phyloP scores from a whole-genome alignment of 2,888 invertebrate species.

The Pogonocherus hispidulus region DNA sequence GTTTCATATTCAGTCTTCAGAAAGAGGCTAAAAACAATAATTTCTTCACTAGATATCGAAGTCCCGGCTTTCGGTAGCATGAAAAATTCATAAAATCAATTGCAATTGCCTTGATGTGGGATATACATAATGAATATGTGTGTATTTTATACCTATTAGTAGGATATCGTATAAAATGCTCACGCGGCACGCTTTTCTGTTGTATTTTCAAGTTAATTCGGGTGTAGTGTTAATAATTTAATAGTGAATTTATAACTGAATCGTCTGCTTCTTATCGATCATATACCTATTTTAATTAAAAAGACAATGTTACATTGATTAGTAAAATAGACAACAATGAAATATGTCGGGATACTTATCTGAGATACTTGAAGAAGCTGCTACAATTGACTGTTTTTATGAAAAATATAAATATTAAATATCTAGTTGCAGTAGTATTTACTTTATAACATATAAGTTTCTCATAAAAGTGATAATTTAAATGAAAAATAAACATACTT shows the following conservation, averaged over 20 bases:
- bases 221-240: not conserved
- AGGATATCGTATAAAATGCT: slow-evolving; percentile 3
- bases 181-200: slow-evolving; percentile 17
- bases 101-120: slow-evolving; percentile 46
- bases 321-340: not conserved
- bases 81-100: slow-evolving; percentile 48
- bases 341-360: too few relatives aligned
- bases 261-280: slow-evolving; percentile 18
- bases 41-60: slow-evolving; percentile 3
- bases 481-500: too few relatives aligned
- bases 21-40: too few relatives aligned
- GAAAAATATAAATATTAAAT: too few relatives aligned
- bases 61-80: slow-evolving; percentile 17
- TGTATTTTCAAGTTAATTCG: slow-evolving; percentile 2
- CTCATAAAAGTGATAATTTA: too few relatives aligned
- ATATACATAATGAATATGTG: slow-evolving; percentile 42
- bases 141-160: slow-evolving; percentile 38
- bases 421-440: too few relatives aligned
- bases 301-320: not conserved
- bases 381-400: too few relatives aligned
- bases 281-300: slow-evolving; percentile 3
- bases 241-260: not conserved
- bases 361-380: not conserved
- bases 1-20: too few relatives aligned
- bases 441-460: too few relatives aligned